These are phyloP conservation scores for Cettia cetti DNA, from an alignment of 2,113 vertebrate species.

Conservation along the genomic window DNA sequence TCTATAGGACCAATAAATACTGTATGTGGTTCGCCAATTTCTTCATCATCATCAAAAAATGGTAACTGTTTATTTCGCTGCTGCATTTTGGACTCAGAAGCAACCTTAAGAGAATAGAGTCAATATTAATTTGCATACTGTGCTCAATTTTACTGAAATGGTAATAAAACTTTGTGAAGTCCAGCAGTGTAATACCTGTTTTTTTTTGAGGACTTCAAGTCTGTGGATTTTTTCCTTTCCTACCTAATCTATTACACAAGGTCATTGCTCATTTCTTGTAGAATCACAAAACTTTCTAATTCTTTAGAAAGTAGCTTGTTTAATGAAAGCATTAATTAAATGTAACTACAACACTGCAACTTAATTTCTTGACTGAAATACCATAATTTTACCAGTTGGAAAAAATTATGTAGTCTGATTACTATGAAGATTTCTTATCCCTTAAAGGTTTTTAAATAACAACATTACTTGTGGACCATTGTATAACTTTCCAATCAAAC, in stretches of 20 bases:
- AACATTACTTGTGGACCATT: not conserved
- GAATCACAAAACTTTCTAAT: not conserved
- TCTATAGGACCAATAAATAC: slow-evolving; percentile 92
- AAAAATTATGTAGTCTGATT: not conserved
- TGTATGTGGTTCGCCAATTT: slow-evolving; percentile 86
- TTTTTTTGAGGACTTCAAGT: not conserved
- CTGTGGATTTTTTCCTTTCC: not conserved
- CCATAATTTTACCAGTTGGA: not conserved
- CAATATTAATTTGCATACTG: not conserved
- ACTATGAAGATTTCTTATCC: not conserved
- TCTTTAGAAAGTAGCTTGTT: not conserved
- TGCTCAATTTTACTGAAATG: not conserved
- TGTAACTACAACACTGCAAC: not conserved
- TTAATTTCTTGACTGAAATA: not conserved
- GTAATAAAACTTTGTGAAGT: not conserved
- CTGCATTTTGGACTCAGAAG: slow-evolving; percentile 73
- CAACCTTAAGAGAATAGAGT: slow-evolving; percentile 63
- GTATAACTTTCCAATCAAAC: not conserved
- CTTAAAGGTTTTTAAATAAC: not conserved
- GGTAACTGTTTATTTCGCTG: slow-evolving; percentile 76
- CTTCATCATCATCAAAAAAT: slow-evolving; percentile 87
- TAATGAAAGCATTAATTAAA: not conserved
- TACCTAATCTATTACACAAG: not conserved
- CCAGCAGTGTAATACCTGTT: not conserved
- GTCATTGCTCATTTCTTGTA: not conserved